These are phyloP conservation scores for Phoronis australis DNA, from an alignment of 2,888 invertebrate genomes.

Conservation along the genomic window DNA sequence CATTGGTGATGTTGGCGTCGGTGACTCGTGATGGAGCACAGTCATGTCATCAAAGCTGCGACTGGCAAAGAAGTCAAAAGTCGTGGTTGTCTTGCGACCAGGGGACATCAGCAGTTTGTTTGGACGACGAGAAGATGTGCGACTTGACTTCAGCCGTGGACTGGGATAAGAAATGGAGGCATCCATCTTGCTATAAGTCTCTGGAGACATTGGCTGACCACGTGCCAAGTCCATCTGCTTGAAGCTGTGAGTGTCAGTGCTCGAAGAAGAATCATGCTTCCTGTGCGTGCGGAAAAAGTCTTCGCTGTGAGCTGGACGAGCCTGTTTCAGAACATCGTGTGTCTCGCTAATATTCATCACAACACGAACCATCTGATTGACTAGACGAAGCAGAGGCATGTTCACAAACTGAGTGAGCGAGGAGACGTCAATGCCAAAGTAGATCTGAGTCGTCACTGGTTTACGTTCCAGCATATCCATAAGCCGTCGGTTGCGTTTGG, in stretches of 20 bases:
- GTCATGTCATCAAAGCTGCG: too few species aligned
- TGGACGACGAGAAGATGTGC: too few species aligned
- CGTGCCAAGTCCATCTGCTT: too few species aligned
- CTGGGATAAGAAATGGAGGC: not conserved
- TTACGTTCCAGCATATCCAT: slow-evolving; percentile 52
- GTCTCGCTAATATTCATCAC: slow-evolving; percentile 95
- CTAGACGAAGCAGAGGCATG: slow-evolving; percentile 84
- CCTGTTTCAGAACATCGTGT: slow-evolving; percentile 79
- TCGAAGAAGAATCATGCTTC: slow-evolving; percentile 46
- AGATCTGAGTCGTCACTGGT: slow-evolving; percentile 79
- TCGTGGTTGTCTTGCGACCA: too few species aligned
- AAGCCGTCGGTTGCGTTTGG: slow-evolving; percentile 26
- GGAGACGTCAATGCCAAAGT: slow-evolving; percentile 80
- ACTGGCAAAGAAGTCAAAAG: too few species aligned
- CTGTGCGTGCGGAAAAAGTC: slow-evolving; percentile 42
- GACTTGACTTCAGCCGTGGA: not conserved
- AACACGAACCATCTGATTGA: slow-evolving; percentile 96
- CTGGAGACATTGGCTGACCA: not conserved
- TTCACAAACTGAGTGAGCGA: slow-evolving; percentile 92
- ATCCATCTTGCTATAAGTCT: not conserved
- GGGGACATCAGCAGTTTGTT: too few species aligned
- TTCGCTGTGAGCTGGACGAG: slow-evolving; percentile 51
- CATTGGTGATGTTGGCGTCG: slow-evolving; percentile 40
- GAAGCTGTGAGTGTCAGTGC: slow-evolving; percentile 32
- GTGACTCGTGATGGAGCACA: not conserved